phyloP scores from a whole-genome alignment of 1,140 invertebrate genomes.

The Bombyx mandarina region DNA sequence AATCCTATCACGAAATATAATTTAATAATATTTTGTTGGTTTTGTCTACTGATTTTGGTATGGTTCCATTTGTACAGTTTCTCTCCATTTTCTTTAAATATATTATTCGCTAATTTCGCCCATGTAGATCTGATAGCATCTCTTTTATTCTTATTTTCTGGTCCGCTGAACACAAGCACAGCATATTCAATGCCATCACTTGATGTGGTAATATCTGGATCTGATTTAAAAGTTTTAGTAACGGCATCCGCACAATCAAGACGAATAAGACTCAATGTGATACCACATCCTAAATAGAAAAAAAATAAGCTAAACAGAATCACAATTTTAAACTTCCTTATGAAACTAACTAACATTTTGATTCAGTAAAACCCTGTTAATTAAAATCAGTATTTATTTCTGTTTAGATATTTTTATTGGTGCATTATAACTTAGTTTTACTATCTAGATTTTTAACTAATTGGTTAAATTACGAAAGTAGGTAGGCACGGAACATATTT shows the following conservation, averaged over 20 bases:
- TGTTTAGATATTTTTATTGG: background rate
- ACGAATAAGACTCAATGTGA: conserved; percentile 42
- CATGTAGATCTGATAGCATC: conserved; percentile 52
- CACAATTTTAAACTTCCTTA: conserved; percentile 46
- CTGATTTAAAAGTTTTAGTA: conserved; percentile 10
- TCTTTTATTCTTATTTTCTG: conserved; percentile 42
- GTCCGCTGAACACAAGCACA: conserved; percentile 43
- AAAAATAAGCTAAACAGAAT: conserved; percentile 44
- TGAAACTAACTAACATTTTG: conserved; percentile 22
- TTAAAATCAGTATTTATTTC: background rate
- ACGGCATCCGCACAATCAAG: conserved; percentile 38
- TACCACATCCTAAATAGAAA: conserved; percentile 52
- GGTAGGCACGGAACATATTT: no score
- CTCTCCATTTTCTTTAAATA: conserved; percentile 52
- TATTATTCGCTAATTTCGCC: conserved; percentile 47
- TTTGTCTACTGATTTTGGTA: conserved; percentile 22
- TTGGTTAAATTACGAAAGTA: no score
- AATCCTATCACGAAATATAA: conserved; percentile 45
- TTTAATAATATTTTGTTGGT: conserved; percentile 34
- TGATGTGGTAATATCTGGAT: conserved; percentile 15
- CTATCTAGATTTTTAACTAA: no score
- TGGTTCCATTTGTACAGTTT: conserved; percentile 53
- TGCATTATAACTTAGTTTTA: no score
- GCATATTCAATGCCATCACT: conserved; percentile 30
- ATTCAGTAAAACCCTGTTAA: background rate